Evolutionary conservation across 2,888 invertebrate species (phyloP).

Genomic region (Argynnis bischoffii): DNA sequence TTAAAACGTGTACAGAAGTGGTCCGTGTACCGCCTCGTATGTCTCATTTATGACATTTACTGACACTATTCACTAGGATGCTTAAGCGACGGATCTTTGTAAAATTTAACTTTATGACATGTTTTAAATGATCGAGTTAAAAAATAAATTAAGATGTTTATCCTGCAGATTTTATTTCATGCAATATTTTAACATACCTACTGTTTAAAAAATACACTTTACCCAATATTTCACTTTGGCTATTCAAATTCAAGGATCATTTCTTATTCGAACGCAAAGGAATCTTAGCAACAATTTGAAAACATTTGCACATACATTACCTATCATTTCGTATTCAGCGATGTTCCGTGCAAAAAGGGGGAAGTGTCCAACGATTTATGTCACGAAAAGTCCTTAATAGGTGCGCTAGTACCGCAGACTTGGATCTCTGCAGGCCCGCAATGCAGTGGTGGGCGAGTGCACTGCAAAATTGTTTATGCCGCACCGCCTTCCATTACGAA

Average conservation of each 20-base stretch:
- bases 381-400: slow-evolving; percentile 40
- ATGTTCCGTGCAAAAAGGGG: slow-evolving; percentile 35
- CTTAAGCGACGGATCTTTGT: too few species aligned
- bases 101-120: too few species aligned
- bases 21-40: slow-evolving; percentile 6
- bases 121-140: too few species aligned
- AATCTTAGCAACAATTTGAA: slow-evolving; percentile 9
- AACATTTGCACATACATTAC: slow-evolving; percentile 20
- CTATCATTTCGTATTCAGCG: slow-evolving; percentile 30
- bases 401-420: slow-evolving; percentile 36
- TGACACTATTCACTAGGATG: too few species aligned
- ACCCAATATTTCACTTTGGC: background rate
- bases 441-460: slow-evolving; percentile 42
- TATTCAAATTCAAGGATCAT: background rate
- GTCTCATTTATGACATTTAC: background rate
- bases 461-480: slow-evolving; percentile 50
- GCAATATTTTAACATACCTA: background rate
- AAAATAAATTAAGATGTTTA: too few species aligned
- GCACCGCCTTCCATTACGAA: slow-evolving; percentile 42
- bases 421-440: slow-evolving; percentile 43
- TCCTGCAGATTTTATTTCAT: too few species aligned
- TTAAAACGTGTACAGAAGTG: slow-evolving; percentile 23
- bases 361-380: slow-evolving; percentile 32
- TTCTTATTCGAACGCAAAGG: background rate
- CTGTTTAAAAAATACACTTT: background rate